Percentiles rank a stretch among this genome's conserved stretches.
Evolutionary conservation across 2,797 vertebrate genomes (phyloP).

Genomic region (Micropoecilia bifurca): DNA sequence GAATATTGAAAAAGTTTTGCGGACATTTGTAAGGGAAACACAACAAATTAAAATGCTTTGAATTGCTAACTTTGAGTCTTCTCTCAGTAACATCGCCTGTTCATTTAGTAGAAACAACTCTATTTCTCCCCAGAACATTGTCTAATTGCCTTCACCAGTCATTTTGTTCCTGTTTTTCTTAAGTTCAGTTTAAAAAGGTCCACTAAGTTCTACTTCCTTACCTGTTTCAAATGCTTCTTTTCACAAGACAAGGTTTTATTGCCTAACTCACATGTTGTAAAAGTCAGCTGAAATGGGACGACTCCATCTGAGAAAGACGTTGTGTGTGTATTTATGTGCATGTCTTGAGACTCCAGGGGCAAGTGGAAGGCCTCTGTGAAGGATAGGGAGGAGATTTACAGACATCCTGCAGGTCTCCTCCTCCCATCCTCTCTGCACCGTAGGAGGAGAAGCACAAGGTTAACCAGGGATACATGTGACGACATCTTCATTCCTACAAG

Average conservation of each 20-base stretch:
- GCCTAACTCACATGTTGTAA: background rate
- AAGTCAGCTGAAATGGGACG: constrained; percentile 15
- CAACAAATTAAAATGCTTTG: background rate
- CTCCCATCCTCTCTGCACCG: constrained; percentile 23
- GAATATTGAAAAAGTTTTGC: too few species aligned
- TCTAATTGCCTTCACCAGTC: background rate
- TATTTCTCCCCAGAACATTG: background rate
- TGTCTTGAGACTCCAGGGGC: constrained; percentile 12
- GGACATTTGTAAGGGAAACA: too few species aligned
- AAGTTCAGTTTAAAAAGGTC: background rate
- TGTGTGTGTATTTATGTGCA: constrained; percentile 14
- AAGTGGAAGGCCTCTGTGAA: constrained; percentile 29
- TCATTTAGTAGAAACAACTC: too few species aligned
- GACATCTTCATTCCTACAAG: background rate
- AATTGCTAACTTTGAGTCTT: background rate
- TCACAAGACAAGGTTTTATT: constrained; percentile 1
- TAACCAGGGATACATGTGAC: constrained; percentile 21
- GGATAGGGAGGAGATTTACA: constrained; percentile 36
- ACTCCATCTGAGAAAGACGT: constrained; percentile 6
- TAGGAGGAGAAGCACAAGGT: constrained; percentile 20
- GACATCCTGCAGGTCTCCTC: constrained; percentile 37
- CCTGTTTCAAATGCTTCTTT: background rate
- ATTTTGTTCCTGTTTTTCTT: background rate
- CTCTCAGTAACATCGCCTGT: too few species aligned
- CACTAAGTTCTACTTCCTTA: background rate